Evolutionary conservation across 2,888 invertebrate genomes (phyloP), one percentile per base, ranked within the genome.

Genomic region (Cheilosia impressa): DNA sequence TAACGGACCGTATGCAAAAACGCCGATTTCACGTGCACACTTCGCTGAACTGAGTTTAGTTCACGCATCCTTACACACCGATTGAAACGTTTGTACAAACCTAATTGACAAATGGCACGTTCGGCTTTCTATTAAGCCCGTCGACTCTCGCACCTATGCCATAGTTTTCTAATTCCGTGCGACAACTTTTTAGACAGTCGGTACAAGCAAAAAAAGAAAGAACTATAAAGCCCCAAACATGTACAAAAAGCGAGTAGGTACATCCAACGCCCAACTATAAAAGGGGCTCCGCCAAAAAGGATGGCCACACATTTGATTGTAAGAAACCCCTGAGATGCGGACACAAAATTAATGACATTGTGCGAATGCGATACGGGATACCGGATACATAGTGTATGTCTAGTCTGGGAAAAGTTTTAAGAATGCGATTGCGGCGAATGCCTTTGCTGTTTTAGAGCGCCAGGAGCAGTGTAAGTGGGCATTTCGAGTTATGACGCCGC

Each of bases 281-380:
- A 83, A 68, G 60, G 66, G 60, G 34, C 60, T 13, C 41, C 13
- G 38, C 38, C 38, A 57, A 58, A 57, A 63, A 75, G 50, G 66
- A 47, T 57, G 17, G 55, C 47, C 47, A 62, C 52, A 62, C 71
- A 71, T 80, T 80, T 80, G 72, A 66, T 79, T 66, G 52, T 57
- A 31, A 17, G 85, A 66, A 80, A 62, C 77, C 57, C 81, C 41
- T 81, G 76, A 27, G 27, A 85, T 85, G 85, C 81, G 85, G 45
- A 41, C 68, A 77, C 58, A 62, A 38, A 85, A 77, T 85, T 81
- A 81, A 85, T 66, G 81, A 63, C 85, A 68, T 65, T 76, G 60
- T 41, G 22, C 55, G 13, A 53, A 27, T 19, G 19, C 45, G 24
- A 5, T 66, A 31, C 50, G 43, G 38, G 24, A 31, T n/a, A 17